Evolutionary conservation across 2,888 invertebrate species (phyloP).

Genomic region (Priocnemis perturbator): DNA sequence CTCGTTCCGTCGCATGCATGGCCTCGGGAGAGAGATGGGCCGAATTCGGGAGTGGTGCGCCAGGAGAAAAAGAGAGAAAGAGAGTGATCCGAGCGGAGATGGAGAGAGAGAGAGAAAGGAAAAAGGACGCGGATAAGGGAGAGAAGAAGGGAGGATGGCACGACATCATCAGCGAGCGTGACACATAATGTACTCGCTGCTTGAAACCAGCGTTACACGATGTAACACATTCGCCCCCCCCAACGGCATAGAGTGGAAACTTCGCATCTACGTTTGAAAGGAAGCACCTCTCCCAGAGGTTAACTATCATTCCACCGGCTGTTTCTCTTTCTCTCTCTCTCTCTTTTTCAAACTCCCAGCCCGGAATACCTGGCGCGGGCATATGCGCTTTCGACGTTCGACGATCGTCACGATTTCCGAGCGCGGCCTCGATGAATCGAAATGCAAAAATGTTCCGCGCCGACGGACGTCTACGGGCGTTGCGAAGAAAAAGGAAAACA

Average conservation of each 20-base stretch:
- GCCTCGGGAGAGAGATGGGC: conserved; percentile 35
- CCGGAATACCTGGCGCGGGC: too few species aligned
- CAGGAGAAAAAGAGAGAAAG: conserved; percentile 2
- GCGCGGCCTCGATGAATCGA: too few species aligned
- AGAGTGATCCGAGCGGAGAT: conserved; percentile 13
- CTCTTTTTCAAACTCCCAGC: too few species aligned
- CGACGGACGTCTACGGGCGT: too few species aligned
- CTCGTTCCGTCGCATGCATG: background rate
- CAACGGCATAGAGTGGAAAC: conserved; percentile 1
- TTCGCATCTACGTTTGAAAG: conserved; percentile 17
- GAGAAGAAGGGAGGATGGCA: conserved; percentile 24
- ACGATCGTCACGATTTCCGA: too few species aligned
- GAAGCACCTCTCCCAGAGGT: background rate
- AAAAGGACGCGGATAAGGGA: background rate
- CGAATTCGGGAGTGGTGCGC: conserved; percentile 44
- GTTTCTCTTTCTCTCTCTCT: too few species aligned
- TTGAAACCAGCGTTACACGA: conserved; percentile 1
- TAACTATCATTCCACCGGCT: background rate
- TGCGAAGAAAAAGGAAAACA: too few species aligned
- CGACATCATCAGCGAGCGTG: background rate
- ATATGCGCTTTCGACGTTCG: too few species aligned
- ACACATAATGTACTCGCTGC: background rate
- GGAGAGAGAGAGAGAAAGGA: conserved; percentile 1
- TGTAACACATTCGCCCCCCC: background rate
- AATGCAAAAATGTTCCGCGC: too few species aligned